Evolutionary conservation across 2,888 invertebrate genomes (phyloP).

Genomic region (Vandiemenella viatica): DNA sequence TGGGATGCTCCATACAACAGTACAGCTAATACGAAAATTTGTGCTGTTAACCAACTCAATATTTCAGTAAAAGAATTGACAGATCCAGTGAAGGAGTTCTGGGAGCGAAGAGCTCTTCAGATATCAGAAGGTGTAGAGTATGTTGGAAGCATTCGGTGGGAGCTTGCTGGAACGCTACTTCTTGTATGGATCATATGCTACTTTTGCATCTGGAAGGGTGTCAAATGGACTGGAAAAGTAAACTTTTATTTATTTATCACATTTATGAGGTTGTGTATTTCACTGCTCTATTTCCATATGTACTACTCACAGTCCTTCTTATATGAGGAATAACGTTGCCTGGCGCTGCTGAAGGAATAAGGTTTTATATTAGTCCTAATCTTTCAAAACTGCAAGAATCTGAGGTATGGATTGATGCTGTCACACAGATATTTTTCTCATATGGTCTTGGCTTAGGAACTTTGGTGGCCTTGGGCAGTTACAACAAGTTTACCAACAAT

Average conservation of each 20-base stretch:
- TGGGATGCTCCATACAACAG: constrained; percentile 39
- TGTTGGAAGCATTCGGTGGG: constrained; percentile 80
- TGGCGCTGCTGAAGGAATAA: constrained; percentile 80
- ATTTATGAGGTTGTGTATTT: constrained; percentile 95
- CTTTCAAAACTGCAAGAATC: constrained; percentile 78
- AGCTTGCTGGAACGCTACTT: constrained; percentile 78
- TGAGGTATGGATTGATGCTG: constrained; percentile 97
- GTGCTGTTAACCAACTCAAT: constrained; percentile 50
- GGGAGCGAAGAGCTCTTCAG: constrained; percentile 89
- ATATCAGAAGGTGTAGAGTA: constrained; percentile 83
- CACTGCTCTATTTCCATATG: constrained; percentile 88
- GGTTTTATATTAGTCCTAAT: constrained; percentile 85
- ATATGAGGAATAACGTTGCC: constrained; percentile 84
- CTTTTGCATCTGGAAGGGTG: constrained; percentile 98
- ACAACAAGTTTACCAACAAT: constrained; percentile 95
- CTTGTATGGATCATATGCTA: constrained; percentile 93
- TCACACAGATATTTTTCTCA: constrained; percentile 98
- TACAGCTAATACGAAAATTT: constrained; percentile 30
- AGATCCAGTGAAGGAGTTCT: constrained; percentile 95
- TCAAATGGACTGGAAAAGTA: constrained; percentile 97
- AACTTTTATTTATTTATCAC: too few species aligned
- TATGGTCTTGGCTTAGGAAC: constrained; percentile 94
- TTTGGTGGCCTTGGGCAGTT: constrained; percentile 89
- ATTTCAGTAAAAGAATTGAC: constrained; percentile 54
- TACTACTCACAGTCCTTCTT: constrained; percentile 69